Percentiles rank a stretch among this genome's conserved stretches.
Evolutionary conservation across 1,140 invertebrate genomes (phyloP).

Genomic region (Solenopsis invicta): DNA sequence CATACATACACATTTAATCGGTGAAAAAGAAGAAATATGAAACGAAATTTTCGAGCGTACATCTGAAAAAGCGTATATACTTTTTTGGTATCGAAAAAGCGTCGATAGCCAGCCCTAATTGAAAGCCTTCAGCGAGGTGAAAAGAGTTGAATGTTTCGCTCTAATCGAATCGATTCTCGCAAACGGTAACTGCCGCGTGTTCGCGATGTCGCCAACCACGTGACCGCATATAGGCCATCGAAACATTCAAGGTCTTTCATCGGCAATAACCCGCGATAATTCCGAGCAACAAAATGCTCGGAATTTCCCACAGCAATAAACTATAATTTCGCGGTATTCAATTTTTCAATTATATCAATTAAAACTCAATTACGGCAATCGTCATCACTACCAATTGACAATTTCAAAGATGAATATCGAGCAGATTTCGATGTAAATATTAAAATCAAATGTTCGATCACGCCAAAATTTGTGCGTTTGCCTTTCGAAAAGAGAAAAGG

Average conservation of each 20-base stretch:
- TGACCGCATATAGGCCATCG: constrained; percentile 53
- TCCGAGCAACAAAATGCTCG: constrained; percentile 56
- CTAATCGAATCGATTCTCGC: constrained; percentile 71
- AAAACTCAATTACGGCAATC: background rate
- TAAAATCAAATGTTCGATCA: background rate
- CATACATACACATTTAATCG: background rate
- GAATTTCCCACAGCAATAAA: background rate
- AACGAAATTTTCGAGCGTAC: background rate
- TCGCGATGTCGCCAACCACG: constrained; percentile 69
- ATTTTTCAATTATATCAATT: constrained; percentile 39
- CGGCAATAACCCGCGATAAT: constrained; percentile 59
- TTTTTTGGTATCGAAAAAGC: background rate
- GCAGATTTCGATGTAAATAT: background rate
- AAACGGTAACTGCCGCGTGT: constrained; percentile 69
- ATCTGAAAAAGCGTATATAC: constrained; percentile 13
- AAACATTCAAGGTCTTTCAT: constrained; percentile 66
- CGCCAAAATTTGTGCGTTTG: background rate
- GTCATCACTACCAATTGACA: background rate
- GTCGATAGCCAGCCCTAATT: background rate
- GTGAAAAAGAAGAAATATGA: background rate
- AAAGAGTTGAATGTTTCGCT: constrained; percentile 41
- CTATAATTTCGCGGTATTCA: background rate
- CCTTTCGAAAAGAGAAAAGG: background rate
- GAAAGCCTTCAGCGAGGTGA: constrained; percentile 47
- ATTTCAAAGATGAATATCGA: background rate